phyloP scores from a whole-genome alignment of 2,113 vertebrate genomes.

The Urocynchramus pylzowi region DNA sequence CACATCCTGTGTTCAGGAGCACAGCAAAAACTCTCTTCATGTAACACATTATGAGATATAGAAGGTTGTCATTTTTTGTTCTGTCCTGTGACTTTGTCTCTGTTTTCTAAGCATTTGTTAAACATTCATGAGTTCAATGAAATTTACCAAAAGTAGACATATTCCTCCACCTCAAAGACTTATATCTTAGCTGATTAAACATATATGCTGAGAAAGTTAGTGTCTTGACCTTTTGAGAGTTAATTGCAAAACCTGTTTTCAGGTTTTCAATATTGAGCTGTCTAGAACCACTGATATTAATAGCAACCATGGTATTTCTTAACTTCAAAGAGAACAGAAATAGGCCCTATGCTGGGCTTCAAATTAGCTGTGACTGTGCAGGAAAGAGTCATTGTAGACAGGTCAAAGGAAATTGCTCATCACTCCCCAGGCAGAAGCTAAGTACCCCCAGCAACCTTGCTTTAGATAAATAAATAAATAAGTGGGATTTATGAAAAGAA shows the following conservation, averaged over 20 bases:
- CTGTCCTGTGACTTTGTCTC: background rate
- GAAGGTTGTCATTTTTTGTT: background rate
- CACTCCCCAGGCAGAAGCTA: background rate
- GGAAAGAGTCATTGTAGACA: background rate
- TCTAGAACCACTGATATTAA: background rate
- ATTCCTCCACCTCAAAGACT: background rate
- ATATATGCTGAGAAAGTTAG: background rate
- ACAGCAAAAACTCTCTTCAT: background rate
- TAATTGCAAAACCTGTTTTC: background rate
- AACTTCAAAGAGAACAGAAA: background rate
- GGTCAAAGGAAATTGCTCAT: background rate
- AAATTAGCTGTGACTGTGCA: background rate
- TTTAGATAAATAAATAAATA: background rate
- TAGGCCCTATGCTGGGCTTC: background rate
- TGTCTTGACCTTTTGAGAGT: background rate
- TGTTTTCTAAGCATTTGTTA: background rate
- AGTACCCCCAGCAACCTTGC: fast-evolving
- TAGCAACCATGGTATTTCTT: background rate
- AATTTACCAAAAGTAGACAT: background rate
- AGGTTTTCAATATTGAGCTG: background rate
- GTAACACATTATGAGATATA: fast-evolving
- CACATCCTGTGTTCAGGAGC: background rate
- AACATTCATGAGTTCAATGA: background rate
- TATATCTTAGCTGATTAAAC: background rate
- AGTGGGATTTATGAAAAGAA: background rate